Base-by-base conservation (phyloP, 2,113 vertebrate genomes). In the Agelaius phoeniceus region DNA sequence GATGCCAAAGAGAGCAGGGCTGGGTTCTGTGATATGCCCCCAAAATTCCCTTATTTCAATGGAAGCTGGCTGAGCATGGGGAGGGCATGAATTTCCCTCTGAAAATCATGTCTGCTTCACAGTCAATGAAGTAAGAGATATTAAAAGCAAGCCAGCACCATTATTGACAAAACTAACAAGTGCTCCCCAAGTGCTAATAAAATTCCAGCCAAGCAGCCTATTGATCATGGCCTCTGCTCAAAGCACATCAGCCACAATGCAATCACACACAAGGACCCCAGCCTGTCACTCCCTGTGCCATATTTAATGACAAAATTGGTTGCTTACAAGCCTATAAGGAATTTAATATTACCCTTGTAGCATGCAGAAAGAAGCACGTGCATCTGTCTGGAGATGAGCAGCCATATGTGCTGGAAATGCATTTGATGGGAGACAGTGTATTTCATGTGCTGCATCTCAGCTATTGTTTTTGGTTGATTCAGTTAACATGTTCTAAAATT, bases 81-180 rank as follows among this genome's bases (percentile, higher is more conserved):
- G 19, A 69, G 10, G 51, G 46, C 24, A n/a, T 4, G 48, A 62
- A 74, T n/a, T 83, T 33, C 37, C 75, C 21, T 83, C 76, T 67
- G 59, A 93, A 94, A 91, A 51, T 41, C 54, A 23, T 8, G 9
- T 48, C 52, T 71, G 71, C 46, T 88, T 83, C 78, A 51, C 31
- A 85, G 43, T 8, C 48, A 92, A 4, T 37, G 55, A 77, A 92
- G 21, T 66, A n/a, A 90, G 61, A 80, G 82, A 37, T 74, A 84
- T 52, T 80, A 94, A 95, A 83, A 93, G 55, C 61, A 84, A 93
- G 73, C 13, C 75, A 88, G 79, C n/a, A 63, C 33, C 59, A 27
- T 52, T 94, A 97, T 61, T 93, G 96, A 97, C 87, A 93, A 80
- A 96, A 86, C 82, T 84, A 94, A 95, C 79, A 95, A 93, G 94